Evolutionary conservation across 2,797 vertebrate species (phyloP), one percentile per base, ranked within the genome.

Genomic region (Hybognathus amarus): DNA sequence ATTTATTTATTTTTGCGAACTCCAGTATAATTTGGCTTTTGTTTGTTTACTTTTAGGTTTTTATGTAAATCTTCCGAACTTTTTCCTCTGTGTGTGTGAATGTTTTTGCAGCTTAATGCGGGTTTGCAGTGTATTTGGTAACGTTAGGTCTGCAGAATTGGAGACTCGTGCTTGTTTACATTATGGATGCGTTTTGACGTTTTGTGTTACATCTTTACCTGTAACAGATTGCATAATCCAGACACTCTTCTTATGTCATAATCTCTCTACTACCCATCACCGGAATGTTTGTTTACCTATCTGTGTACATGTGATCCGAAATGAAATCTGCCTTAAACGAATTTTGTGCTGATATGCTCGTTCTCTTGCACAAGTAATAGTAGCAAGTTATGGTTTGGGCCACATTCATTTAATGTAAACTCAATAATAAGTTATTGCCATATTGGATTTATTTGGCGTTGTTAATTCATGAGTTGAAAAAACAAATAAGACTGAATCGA

Each of bases 151-250:
- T 52, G 22, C 17, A 42, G 33, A 61, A 36, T 61, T 27, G 2
- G 30, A 54, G 71, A 50, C n/a, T 12, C 1, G 10, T 30, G 30
- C 18, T 45, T 77, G 73, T 83, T 83, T 76, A 75, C 45, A 6
- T 30, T 6, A 30, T 30, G 33, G 36, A 66, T 7, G 42, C 73
- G n/a, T 38, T 74, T 27, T 50, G 42, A 64, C 45, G 15, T 30
- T 30, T 70, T 11, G n/a, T 50, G 70, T 75, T 54, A 56, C 70
- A 67, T 66, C 61, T 76, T 68, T 68, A 84, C 77, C 77, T 84
- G 83, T 73, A 54, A 56, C 73, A 20, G 45, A 54, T 36, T 79
- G 69, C 56, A 61, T 79, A 54, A 80, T 79, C 36, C 30, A 30
- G 12, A 3, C 38, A 71, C n/a, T 56, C 3, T 42, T 56, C 47